Percentiles rank a stretch among this genome's conserved stretches.
These are phyloP conservation scores for Gobio gobio DNA, from an alignment of 2,113 vertebrate genomes.

Conservation along the genomic window DNA sequence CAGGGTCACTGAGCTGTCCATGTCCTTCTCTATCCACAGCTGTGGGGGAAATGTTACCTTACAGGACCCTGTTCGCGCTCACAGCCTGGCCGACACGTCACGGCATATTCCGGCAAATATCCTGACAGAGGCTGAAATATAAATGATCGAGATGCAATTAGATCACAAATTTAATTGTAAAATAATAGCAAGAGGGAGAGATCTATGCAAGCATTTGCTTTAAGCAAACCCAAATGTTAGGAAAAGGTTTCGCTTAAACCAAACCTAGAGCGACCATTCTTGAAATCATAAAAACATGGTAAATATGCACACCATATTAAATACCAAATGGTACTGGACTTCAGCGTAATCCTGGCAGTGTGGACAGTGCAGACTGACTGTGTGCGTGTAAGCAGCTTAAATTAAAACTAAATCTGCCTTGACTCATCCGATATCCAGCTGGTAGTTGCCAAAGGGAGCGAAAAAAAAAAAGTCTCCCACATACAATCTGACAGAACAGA, in stretches of 20 bases:
- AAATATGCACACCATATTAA: slow-evolving; percentile 23
- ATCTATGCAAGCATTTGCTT: too few species aligned
- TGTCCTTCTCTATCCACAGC: slow-evolving; percentile 75
- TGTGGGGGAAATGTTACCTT: not conserved
- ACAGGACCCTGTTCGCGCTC: not conserved
- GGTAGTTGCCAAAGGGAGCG: slow-evolving; percentile 47
- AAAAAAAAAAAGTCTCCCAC: slow-evolving; percentile 46
- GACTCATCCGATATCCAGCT: slow-evolving; percentile 68
- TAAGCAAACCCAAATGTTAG: too few species aligned
- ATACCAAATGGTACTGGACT: slow-evolving; percentile 33
- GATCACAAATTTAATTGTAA: not conserved
- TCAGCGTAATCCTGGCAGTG: slow-evolving; percentile 12
- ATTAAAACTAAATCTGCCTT: slow-evolving; percentile 65
- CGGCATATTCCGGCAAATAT: slow-evolving; percentile 13
- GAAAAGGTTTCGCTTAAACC: too few species aligned
- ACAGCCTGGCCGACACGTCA: not conserved
- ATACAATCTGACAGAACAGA: slow-evolving; percentile 62
- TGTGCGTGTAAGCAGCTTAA: slow-evolving; percentile 67
- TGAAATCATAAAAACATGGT: not conserved
- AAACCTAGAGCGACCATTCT: not conserved
- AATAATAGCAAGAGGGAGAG: too few species aligned
- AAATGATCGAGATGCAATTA: not conserved
- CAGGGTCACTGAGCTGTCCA: slow-evolving; percentile 98
- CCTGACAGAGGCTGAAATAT: not conserved
- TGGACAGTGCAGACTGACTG: not conserved